Conservation (phyloP, 2,888 invertebrate species). For the Noctua pronuba region DNA sequence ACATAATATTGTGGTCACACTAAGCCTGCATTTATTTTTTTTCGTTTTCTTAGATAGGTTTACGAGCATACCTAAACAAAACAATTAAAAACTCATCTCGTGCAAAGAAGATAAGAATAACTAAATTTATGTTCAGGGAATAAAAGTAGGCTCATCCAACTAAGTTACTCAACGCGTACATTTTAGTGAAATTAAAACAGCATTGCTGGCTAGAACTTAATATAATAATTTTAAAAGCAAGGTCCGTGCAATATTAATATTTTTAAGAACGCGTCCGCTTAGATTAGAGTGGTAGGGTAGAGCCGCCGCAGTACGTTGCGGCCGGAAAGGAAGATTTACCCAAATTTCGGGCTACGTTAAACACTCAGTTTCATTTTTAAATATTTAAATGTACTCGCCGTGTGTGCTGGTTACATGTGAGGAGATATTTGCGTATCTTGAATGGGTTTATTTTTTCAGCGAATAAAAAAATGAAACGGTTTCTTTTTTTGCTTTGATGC, state of each 20-base stretch:
- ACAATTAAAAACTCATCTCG: neutral
- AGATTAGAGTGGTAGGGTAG: conserved; percentile 74
- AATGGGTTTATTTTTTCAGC: conserved; percentile 32
- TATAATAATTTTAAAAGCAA: conserved; percentile 67
- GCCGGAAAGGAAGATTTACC: conserved; percentile 85
- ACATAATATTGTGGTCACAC: neutral
- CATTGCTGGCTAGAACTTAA: conserved; percentile 56
- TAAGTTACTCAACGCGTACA: conserved; percentile 48
- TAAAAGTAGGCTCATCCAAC: neutral
- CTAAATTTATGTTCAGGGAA: neutral
- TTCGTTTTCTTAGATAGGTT: rapidly evolving
- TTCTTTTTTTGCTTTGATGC: neutral
- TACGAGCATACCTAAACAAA: neutral
- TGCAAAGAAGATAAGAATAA: neutral
- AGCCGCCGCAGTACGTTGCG: conserved; percentile 73
- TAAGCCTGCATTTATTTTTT: neutral
- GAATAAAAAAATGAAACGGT: neutral
- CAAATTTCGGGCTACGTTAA: conserved; percentile 77
- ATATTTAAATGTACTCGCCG: conserved; percentile 74
- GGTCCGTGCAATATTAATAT: conserved; percentile 71
- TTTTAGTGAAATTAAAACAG: conserved; percentile 57
- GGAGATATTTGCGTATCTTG: conserved; percentile 44
- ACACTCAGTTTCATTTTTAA: conserved; percentile 77
- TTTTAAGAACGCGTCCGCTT: conserved; percentile 74
- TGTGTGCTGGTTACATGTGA: conserved; percentile 38